Percentiles rank a stretch among this genome's conserved stretches.
Conservation (phyloP, 2,888 invertebrate genomes). For the Balanococcus diminutus region DNA sequence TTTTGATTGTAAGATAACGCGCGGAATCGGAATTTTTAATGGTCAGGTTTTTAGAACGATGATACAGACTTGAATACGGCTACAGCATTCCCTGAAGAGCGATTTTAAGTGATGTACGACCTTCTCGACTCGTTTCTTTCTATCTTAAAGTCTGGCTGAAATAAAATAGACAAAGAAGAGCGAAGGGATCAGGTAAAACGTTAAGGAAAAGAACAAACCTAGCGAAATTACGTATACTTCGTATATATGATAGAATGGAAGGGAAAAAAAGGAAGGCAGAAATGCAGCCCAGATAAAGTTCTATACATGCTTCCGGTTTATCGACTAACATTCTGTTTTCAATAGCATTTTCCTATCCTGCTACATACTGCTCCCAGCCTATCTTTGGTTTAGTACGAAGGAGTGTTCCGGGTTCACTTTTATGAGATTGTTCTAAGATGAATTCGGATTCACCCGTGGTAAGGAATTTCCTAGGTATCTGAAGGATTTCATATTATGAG, state of each 20-base stretch:
- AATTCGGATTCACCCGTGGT: not conserved
- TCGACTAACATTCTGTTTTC: conserved; percentile 33
- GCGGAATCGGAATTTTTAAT: conserved; percentile 42
- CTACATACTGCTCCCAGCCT: not conserved
- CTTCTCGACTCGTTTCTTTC: conserved; percentile 18
- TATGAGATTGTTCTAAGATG: conserved; percentile 27
- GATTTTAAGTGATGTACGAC: conserved; percentile 53
- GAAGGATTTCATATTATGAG: not conserved
- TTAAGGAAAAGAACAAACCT: conserved; percentile 2
- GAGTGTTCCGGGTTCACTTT: not conserved
- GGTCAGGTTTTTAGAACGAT: conserved; percentile 35
- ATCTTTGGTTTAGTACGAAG: not conserved
- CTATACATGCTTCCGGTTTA: conserved; percentile 10
- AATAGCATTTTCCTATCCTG: not conserved
- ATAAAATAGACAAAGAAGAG: conserved; percentile 26
- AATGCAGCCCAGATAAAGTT: conserved; percentile 19
- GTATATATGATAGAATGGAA: conserved; percentile 5
- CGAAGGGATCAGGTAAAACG: not conserved
- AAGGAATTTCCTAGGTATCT: not conserved
- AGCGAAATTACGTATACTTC: not conserved
- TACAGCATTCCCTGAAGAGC: conserved; percentile 50
- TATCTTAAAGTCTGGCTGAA: conserved; percentile 5
- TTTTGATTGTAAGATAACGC: conserved; percentile 38
- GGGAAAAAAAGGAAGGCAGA: not conserved
- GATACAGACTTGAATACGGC: conserved; percentile 31